Percentiles rank a stretch among this genome's conserved stretches.
Evolutionary conservation across 1,140 invertebrate species (phyloP).

Genomic region (Bombus confusus): DNA sequence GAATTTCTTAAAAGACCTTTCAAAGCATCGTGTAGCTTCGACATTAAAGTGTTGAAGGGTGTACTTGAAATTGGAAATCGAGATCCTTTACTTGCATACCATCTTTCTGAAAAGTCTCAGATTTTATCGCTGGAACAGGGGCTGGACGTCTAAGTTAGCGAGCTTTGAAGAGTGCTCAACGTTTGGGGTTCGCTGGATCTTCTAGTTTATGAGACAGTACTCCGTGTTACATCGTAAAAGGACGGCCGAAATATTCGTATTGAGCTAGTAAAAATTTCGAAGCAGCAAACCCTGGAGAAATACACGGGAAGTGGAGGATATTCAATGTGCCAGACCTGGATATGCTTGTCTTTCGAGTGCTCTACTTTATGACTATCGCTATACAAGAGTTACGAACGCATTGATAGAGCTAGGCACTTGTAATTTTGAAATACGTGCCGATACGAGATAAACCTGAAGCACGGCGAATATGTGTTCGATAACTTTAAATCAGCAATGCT

Average conservation of each 20-base stretch:
- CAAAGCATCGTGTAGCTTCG: neutral
- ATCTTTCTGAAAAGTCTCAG: neutral
- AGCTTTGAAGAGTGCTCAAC: constrained; percentile 4
- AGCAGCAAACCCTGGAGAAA: constrained; percentile 35
- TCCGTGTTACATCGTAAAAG: constrained; percentile 27
- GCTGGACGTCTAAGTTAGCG: neutral
- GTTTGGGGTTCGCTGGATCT: neutral
- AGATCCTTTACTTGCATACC: no score
- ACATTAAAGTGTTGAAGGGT: neutral
- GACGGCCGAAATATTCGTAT: constrained; percentile 21
- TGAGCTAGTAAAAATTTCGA: constrained; percentile 5
- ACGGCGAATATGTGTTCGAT: neutral
- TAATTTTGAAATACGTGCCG: neutral
- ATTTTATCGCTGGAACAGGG: neutral
- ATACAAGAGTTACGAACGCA: no score
- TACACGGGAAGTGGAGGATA: constrained; percentile 31
- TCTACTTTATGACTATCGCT: constrained; percentile 20
- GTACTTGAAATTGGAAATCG: neutral
- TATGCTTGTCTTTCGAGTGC: constrained; percentile 23
- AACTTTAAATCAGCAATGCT: neutral
- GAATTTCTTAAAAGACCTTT: neutral
- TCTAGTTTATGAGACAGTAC: constrained; percentile 15
- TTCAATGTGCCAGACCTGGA: constrained; percentile 13
- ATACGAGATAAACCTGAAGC: neutral
- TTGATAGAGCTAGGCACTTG: neutral